Conservation (phyloP, 2,797 vertebrate species). For the Hippocampus kuda region DNA sequence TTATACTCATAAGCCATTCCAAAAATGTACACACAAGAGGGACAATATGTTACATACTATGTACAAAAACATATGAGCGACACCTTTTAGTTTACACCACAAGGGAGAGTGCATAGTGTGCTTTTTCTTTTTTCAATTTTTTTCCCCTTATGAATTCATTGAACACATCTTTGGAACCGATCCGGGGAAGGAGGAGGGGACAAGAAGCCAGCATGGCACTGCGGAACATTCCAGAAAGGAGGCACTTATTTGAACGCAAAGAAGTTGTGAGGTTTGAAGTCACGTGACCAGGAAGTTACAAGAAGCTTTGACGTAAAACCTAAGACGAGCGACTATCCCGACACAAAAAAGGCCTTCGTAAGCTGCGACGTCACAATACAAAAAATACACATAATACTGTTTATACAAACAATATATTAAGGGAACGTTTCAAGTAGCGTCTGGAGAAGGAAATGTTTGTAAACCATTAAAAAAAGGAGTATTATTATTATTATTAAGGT, state of each 20-base stretch:
- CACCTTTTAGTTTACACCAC: conserved; percentile 10
- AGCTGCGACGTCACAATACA: conserved; percentile 35
- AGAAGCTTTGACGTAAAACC: conserved; percentile 34
- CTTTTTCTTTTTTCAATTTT: conserved; percentile 21
- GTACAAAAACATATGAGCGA: conserved; percentile 70
- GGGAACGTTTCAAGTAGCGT: conserved; percentile 73
- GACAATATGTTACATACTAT: conserved; percentile 85
- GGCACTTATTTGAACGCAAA: conserved; percentile 63
- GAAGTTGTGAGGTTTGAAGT: conserved; percentile 58
- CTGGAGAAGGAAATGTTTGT: conserved; percentile 69
- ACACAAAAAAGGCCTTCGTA: conserved; percentile 6
- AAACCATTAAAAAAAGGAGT: conserved; percentile 69
- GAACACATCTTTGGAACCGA: conserved; percentile 49
- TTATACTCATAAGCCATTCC: conserved; percentile 37
- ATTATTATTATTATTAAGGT: conserved; percentile 34
- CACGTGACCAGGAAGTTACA: conserved; percentile 7
- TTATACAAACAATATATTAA: conserved; percentile 62
- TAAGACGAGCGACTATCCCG: background rate
- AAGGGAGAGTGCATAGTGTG: conserved; percentile 59
- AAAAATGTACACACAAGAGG: conserved; percentile 63
- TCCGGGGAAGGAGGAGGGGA: conserved; percentile 26
- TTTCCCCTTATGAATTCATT: conserved; percentile 22
- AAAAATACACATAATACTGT: conserved; percentile 66
- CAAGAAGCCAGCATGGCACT: conserved; percentile 47
- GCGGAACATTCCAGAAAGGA: conserved; percentile 61